These are phyloP conservation scores for Halcyon smyrnensis DNA, from an alignment of 2,797 vertebrate species.

Conservation along the genomic window DNA sequence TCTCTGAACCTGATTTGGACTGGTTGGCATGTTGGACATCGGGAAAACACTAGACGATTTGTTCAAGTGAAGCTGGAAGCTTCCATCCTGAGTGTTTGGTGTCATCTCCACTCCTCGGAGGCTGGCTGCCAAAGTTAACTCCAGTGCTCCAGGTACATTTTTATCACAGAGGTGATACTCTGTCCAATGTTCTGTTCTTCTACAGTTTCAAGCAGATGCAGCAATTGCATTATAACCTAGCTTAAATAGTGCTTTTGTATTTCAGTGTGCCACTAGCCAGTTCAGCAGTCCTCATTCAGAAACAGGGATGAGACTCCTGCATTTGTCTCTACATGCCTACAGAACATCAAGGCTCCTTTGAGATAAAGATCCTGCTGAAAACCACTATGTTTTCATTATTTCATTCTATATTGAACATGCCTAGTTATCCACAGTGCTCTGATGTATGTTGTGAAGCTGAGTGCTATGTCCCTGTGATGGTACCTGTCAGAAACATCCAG, in stretches of 20 bases:
- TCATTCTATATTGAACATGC: neutral
- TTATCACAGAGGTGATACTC: neutral
- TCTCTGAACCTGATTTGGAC: neutral
- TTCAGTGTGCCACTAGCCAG: neutral
- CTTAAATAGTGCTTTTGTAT: neutral
- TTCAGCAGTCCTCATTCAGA: neutral
- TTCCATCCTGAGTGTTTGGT: neutral
- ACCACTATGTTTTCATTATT: neutral
- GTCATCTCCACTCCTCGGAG: neutral
- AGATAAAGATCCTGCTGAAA: neutral
- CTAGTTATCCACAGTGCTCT: neutral
- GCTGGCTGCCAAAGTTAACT: neutral
- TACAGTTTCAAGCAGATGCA: neutral
- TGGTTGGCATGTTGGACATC: neutral
- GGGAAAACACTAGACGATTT: neutral
- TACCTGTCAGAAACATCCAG: conserved; percentile 14
- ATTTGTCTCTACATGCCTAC: neutral
- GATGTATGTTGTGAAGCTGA: neutral
- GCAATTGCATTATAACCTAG: neutral
- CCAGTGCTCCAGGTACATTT: neutral
- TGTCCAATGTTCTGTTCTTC: neutral
- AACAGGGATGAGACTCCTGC: neutral
- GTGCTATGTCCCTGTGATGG: neutral
- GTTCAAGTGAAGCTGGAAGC: neutral
- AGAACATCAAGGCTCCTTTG: neutral